Conservation (phyloP, 2,888 invertebrate species). For the Cantharis flavilabris region DNA sequence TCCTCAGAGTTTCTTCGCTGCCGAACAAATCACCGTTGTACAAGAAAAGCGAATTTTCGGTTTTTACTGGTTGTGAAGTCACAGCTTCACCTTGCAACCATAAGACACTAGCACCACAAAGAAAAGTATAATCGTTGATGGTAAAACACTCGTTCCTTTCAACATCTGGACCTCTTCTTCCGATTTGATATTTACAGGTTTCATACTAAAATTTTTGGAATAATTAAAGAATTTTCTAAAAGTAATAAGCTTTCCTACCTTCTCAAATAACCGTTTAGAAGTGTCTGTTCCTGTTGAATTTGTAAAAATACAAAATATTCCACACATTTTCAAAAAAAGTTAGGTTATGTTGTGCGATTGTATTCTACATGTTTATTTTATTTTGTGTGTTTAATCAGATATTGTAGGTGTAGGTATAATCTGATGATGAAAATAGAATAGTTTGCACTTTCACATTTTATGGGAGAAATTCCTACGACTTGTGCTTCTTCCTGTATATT, state of each 20-base stretch:
- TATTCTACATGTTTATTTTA: no score
- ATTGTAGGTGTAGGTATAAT: no score
- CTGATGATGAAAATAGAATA: no score
- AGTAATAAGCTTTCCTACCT: background rate
- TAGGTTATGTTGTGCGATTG: background rate
- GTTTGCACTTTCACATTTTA: no score
- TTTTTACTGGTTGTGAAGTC: conserved; percentile 71
- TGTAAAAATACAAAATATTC: conserved; percentile 15
- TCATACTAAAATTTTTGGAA: conserved; percentile 40
- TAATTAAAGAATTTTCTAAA: background rate
- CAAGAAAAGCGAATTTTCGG: conserved; percentile 67
- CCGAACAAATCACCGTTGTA: conserved; percentile 92
- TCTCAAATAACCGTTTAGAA: background rate
- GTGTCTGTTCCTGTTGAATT: background rate
- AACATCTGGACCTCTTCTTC: conserved; percentile 64
- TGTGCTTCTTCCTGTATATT: background rate
- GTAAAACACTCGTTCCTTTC: conserved; percentile 32
- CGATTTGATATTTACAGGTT: conserved; percentile 48
- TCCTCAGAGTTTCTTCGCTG: conserved; percentile 51
- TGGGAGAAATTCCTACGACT: background rate
- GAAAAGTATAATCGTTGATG: conserved; percentile 35
- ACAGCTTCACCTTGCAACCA: conserved; percentile 80
- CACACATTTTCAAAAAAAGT: conserved; percentile 18
- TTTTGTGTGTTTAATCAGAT: no score
- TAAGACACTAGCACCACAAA: conserved; percentile 65